Evolutionary conservation across 2,888 invertebrate species (phyloP), one percentile per base, ranked within the genome.

Genomic region (Thelaira solivaga): DNA sequence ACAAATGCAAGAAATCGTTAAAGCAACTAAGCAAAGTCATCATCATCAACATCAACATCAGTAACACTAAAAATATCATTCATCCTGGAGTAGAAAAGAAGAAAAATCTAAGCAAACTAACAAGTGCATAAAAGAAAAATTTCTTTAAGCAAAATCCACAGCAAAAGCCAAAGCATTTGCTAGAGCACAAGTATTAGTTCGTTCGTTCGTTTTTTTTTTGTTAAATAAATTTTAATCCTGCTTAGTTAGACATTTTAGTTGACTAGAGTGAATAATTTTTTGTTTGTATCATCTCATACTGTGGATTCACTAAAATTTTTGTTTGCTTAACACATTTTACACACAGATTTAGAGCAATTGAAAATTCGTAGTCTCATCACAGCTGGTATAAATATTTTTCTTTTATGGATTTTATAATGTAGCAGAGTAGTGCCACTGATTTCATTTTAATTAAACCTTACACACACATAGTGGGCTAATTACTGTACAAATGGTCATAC

Each of bases 371-470:
- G 53, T 41, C n/a, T n/a, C 11, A 57, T 20, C 69, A 64, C 77
- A 68, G 73, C 69, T 57, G 59, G 57, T n/a, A n/a, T n/a, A n/a
- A 62, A 26, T 61, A 47, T 39, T 57, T 72, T 31, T 26, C 72
- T 68, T 62, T 43, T 53, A n/a, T 61, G 51, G 24, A 31, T 26
- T 51, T 16, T n/a, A n/a, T n/a, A n/a, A n/a, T n/a, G n/a, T n/a
- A n/a, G n/a, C n/a, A n/a, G n/a, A 13, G 36, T 51, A 41, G 22
- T 73, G 65, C 69, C 65, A 71, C 74, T 78, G 74, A 74, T 78
- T 74, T 67, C 53, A 69, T 74, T 78, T 78, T 78, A 78, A 78
- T 78, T 69, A 78, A 78, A 78, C 74, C 69, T 67, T 31, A 55
- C 55, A 55, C 41, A 68, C 62, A 64, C 61, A 61, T 24, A 53